Percentiles rank a stretch among this genome's conserved stretches.
Conservation (phyloP, 2,888 invertebrate species). For the Agrilus biguttatus region DNA sequence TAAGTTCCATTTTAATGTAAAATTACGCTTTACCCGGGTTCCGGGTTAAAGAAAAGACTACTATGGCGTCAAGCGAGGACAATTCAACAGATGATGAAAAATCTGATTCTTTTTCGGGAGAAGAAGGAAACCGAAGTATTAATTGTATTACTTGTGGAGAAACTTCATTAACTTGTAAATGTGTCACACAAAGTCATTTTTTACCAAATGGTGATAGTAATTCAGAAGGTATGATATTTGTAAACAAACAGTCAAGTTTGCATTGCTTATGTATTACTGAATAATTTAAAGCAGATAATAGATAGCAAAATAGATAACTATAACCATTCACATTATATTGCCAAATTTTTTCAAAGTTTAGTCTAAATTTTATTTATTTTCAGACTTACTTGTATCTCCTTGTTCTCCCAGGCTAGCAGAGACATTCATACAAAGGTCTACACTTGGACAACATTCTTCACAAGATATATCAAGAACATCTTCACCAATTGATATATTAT, state of each 20-base stretch:
- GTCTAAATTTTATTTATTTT: too few relatives aligned
- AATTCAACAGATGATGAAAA: conserved; percentile 9
- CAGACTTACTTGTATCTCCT: too few relatives aligned
- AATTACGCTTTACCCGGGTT: conserved; percentile 7
- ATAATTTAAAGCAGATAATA: too few relatives aligned
- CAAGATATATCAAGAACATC: too few relatives aligned
- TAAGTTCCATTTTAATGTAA: not conserved
- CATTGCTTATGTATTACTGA: too few relatives aligned
- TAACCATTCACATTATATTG: too few relatives aligned
- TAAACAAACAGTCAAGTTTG: conserved; percentile 8
- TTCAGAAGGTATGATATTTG: conserved; percentile 11
- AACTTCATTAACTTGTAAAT: conserved; percentile 5
- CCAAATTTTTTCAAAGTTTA: too few relatives aligned
- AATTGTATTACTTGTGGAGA: conserved; percentile 6
- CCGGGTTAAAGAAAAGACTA: conserved; percentile 8
- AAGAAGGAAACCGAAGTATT: not conserved
- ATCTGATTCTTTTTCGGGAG: conserved; percentile 1
- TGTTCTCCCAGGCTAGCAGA: too few relatives aligned
- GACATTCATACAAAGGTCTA: too few relatives aligned
- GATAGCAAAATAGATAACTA: too few relatives aligned
- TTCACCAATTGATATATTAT: too few relatives aligned
- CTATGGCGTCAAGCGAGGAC: conserved; percentile 13
- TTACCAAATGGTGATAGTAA: conserved; percentile 9
- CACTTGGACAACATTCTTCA: too few relatives aligned
- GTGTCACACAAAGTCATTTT: conserved; percentile 4